phyloP scores from a whole-genome alignment of 1,140 invertebrate genomes.

The Reticulitermes speratus region DNA sequence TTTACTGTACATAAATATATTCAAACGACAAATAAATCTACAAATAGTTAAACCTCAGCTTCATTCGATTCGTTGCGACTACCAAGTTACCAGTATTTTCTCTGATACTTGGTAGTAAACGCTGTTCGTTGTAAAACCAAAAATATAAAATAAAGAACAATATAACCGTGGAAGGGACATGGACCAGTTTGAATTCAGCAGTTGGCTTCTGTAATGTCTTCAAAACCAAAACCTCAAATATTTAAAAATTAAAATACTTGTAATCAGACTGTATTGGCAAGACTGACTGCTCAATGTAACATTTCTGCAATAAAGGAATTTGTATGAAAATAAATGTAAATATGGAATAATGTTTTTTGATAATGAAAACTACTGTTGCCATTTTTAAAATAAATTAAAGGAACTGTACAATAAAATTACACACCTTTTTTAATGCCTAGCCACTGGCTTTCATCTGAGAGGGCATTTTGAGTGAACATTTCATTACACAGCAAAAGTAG shows the following conservation, averaged over 20 bases:
- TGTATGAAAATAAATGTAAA: neutral
- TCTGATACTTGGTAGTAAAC: neutral
- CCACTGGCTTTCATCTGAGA: neutral
- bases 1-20: slow-evolving; percentile 5
- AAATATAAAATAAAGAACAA: neutral
- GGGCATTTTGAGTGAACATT: neutral
- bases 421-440: slow-evolving; percentile 7
- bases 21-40: slow-evolving; percentile 8
- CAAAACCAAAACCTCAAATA: neutral
- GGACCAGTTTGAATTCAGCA: slow-evolving; percentile 1
- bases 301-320: neutral
- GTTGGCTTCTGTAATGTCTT: neutral
- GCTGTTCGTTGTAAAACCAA: slow-evolving; percentile 11
- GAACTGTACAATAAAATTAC: slow-evolving; percentile 14
- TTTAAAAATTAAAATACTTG: slow-evolving; percentile 6
- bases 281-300: neutral
- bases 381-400: slow-evolving; percentile 17
- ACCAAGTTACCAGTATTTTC: neutral
- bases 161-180: slow-evolving; percentile 3
- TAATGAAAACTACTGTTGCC: neutral
- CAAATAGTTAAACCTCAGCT: neutral
- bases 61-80: neutral
- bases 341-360: neutral
- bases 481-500: slow-evolving; percentile 15
- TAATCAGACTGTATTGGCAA: neutral